Percentiles rank a stretch among this genome's conserved stretches.
Evolutionary conservation across 2,888 invertebrate species (phyloP).

Genomic region (Andrena dorsata): DNA sequence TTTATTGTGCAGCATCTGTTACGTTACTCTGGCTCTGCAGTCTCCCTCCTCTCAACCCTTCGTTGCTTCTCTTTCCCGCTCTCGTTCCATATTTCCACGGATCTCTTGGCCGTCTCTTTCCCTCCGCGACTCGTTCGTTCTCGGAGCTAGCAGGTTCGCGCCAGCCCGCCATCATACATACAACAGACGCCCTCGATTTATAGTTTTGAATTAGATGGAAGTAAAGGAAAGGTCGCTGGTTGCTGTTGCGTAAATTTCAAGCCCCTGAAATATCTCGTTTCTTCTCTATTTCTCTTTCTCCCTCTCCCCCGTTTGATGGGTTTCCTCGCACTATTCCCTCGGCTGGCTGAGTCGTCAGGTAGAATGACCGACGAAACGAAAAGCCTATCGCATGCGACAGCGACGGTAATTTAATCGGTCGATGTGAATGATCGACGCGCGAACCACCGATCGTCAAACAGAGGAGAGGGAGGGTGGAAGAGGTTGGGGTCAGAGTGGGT

Average conservation of each 20-base stretch:
- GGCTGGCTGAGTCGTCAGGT: background rate
- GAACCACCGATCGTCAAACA: too few species aligned
- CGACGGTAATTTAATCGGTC: too few species aligned
- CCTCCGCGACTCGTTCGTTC: conserved; percentile 64
- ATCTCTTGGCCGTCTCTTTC: conserved; percentile 50
- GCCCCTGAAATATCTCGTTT: conserved; percentile 60
- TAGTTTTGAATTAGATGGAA: conserved; percentile 84
- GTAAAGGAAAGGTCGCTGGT: conserved; percentile 78
- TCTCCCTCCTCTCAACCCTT: conserved; percentile 68
- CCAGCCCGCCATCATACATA: conserved; percentile 83
- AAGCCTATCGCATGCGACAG: too few species aligned
- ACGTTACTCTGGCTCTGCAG: conserved; percentile 79
- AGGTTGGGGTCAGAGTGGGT: too few species aligned
- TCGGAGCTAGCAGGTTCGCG: conserved; percentile 75
- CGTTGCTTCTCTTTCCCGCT: conserved; percentile 63
- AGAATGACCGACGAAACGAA: background rate
- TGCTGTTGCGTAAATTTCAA: conserved; percentile 74
- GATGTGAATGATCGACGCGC: too few species aligned
- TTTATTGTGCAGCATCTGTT: conserved; percentile 85
- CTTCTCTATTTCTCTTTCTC: background rate
- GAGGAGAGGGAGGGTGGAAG: too few species aligned
- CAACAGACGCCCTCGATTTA: conserved; percentile 84
- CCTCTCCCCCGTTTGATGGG: background rate
- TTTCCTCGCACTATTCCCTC: conserved; percentile 27
- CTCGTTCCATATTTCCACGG: conserved; percentile 62